Evolutionary conservation across 2,888 invertebrate genomes (phyloP).

Genomic region (Cephus sareptanus): DNA sequence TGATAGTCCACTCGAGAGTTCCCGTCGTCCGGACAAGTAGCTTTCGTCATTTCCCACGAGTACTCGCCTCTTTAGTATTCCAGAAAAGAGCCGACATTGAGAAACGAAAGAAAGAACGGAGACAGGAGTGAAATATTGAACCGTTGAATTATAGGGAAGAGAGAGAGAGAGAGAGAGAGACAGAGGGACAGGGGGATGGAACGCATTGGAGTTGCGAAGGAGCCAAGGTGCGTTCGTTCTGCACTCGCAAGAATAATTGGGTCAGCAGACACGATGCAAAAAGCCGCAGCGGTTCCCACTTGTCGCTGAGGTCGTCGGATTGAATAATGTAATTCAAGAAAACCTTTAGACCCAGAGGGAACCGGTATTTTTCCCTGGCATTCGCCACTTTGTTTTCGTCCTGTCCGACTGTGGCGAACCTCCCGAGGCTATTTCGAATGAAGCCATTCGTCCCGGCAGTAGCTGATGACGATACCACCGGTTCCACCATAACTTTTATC

Average conservation of each 20-base stretch:
- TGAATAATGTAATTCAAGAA: not conserved
- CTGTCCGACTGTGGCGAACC: not conserved
- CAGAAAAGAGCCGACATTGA: not conserved
- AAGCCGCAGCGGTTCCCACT: not conserved
- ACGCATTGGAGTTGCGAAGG: not conserved
- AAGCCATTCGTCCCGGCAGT: not conserved
- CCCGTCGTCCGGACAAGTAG: not conserved
- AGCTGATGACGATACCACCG: not conserved
- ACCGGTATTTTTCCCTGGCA: not conserved
- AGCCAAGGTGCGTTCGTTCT: not conserved
- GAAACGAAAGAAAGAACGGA: no score
- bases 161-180: not conserved
- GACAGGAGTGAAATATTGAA: no score
- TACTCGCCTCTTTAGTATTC: not conserved
- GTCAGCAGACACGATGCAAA: not conserved
- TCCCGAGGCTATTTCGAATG: not conserved
- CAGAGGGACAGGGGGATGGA: not conserved
- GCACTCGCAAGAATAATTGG: not conserved
- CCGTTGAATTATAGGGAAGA: not conserved
- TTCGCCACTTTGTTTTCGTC: not conserved
- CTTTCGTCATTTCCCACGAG: not conserved
- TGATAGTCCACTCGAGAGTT: not conserved
- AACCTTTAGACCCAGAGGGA: not conserved
- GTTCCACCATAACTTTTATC: not conserved
- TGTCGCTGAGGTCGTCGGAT: not conserved